A percentile compares a stretch with the other conserved stretches of the same genome.
These are phyloP conservation scores for Pelagia noctiluca DNA, from an alignment of 30 jellyfish, hydroid and myxozoan genomes.

Conservation along the genomic window DNA sequence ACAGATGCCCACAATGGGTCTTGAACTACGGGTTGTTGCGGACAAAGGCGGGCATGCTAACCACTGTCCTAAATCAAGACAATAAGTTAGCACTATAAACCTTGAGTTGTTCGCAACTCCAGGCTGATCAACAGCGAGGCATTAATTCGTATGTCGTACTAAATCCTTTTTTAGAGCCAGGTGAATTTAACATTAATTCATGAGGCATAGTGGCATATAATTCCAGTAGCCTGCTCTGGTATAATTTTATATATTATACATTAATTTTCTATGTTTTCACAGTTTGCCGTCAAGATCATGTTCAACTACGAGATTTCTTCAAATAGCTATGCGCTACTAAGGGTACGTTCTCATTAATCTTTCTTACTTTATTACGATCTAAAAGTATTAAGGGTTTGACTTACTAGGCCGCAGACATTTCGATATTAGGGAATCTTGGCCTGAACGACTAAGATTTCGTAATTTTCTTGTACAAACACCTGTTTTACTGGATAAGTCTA, in stretches of 20 bases:
- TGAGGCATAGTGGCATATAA: background rate
- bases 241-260: background rate
- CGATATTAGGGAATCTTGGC: background rate
- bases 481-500: too few species aligned
- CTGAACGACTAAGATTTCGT: background rate
- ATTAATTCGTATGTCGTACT: background rate
- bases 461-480: background rate
- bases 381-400: too few species aligned
- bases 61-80: too few species aligned
- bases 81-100: too few species aligned
- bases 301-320: conserved; percentile 72
- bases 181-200: background rate
- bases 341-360: conserved; percentile 31
- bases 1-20: too few species aligned
- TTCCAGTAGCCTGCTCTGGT: background rate
- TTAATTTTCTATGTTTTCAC: background rate
- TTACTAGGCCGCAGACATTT: background rate
- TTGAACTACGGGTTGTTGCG: too few species aligned
- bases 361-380: background rate
- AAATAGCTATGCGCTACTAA: conserved; percentile 46
- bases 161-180: background rate
- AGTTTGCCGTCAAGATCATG: conserved; percentile 87
- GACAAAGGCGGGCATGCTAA: too few species aligned
- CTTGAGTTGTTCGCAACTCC: too few species aligned
- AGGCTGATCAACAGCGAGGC: background rate